phyloP scores from a whole-genome alignment of 2,113 vertebrate species.

The Fregata magnificens region DNA sequence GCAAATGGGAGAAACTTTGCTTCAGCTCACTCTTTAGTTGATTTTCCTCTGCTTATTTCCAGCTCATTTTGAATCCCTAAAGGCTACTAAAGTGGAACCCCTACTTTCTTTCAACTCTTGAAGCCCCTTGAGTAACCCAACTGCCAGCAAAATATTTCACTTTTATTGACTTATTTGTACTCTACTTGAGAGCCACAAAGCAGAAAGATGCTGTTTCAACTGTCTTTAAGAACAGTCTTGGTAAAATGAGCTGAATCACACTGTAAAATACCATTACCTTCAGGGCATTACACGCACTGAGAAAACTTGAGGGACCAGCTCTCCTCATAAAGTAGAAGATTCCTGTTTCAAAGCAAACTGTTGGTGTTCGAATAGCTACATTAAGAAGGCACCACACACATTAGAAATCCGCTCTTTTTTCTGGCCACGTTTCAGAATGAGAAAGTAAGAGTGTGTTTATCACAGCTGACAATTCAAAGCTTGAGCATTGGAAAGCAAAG shows the following conservation, averaged over 20 bases:
- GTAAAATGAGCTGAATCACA: neutral
- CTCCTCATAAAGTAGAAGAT: neutral
- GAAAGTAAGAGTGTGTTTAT: neutral
- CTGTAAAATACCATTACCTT: neutral
- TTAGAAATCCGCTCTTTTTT: neutral
- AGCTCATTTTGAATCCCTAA: neutral
- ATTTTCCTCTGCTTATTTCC: neutral
- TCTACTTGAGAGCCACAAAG: neutral
- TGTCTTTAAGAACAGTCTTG: neutral
- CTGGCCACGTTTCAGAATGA: neutral
- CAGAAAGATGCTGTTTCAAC: neutral
- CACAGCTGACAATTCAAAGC: neutral
- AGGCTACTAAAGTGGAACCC: neutral
- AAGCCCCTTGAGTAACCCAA: neutral
- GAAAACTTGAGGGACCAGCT: neutral
- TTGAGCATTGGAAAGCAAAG: neutral
- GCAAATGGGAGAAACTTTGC: neutral
- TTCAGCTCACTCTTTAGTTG: neutral
- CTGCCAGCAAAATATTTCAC: neutral
- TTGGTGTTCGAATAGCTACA: neutral
- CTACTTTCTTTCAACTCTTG: neutral
- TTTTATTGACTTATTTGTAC: neutral
- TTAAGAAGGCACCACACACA: neutral
- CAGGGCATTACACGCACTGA: neutral
- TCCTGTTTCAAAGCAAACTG: neutral